Percentiles rank a stretch among this genome's conserved stretches.
These are phyloP conservation scores for Dryococelus australis DNA, from an alignment of 2,888 invertebrate species.

Conservation along the genomic window DNA sequence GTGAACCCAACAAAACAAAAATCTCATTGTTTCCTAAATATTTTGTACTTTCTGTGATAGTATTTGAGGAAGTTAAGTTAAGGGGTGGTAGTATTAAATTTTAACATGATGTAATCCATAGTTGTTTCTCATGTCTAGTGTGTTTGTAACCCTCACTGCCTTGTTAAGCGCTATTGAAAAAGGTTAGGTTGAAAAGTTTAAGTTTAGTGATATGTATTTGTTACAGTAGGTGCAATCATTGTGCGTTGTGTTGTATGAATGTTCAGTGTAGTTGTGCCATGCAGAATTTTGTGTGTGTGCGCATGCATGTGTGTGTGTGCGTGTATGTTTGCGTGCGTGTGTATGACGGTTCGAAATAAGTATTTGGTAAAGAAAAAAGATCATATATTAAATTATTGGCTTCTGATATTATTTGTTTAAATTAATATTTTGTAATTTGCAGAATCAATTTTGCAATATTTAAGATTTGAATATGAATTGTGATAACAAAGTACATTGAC, in stretches of 20 bases:
- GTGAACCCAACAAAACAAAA: slow-evolving; percentile 12
- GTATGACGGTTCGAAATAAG: slow-evolving; percentile 3
- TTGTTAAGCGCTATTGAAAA: not conserved
- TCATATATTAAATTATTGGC: slow-evolving; percentile 1
- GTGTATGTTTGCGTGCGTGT: too few species aligned
- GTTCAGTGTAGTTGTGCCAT: not conserved
- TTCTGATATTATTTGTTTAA: not conserved
- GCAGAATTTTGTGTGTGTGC: not conserved
- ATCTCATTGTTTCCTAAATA: slow-evolving; percentile 5
- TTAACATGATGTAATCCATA: not conserved
- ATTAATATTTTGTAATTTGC: slow-evolving; percentile 16
- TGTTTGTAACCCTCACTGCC: slow-evolving; percentile 27
- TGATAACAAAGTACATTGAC: not conserved
- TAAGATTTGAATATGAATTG: slow-evolving; percentile 11
- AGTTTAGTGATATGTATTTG: not conserved
- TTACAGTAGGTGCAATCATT: slow-evolving; percentile 21
- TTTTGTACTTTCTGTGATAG: slow-evolving; percentile 23
- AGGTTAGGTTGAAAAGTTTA: not conserved
- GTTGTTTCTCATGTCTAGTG: not conserved
- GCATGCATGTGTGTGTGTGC: too few species aligned
- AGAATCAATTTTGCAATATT: not conserved
- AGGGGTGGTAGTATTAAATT: slow-evolving; percentile 22
- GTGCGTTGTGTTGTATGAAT: not conserved
- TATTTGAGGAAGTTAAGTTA: not conserved
- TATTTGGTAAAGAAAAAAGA: slow-evolving; percentile 19